Base-by-base conservation (phyloP, 2,113 vertebrate genomes). In the Psammodynastes pulverulentus region DNA sequence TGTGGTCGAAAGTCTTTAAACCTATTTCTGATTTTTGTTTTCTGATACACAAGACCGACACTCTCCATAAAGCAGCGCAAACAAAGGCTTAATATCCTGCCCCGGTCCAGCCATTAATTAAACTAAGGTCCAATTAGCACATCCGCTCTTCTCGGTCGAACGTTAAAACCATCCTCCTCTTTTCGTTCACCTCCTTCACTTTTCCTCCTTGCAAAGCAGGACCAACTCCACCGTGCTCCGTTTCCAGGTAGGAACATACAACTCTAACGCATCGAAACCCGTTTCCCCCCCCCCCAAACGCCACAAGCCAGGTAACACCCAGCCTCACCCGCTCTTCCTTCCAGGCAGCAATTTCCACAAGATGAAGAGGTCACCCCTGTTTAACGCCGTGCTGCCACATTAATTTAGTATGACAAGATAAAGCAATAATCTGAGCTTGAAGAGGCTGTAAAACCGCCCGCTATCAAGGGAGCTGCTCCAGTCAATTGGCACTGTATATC, bases 391-490 rank as follows among this genome's bases (percentile, higher is more conserved):
- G 95, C 97, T 96, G 97, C 97, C 97, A 97, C 97, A 98, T 98
- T 99, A 98, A 99, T 99, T 99, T 98, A 98, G 97, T 97, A 98
- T 98, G 99, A 99, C 99, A 99, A 98, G 98, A 99, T 99, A 99
- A 99, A 98, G 98, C 98, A 98, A 98, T 99, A 98, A 99, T 98
- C 98, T 97, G 96, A 84, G 96, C 97, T 97, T 94, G 89, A 96
- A 97, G 97, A 97, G 97, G 96, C 98, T 97, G 97, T 97, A 97
- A 97, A 98, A 97, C 98, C 94, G 95, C 97, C 97, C 95, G 97
- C 97, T 97, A 98, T 97, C 98, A 96, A 85, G 97, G 97, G 97
- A 98, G 97, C 97, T 97, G 97, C 97, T 97, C 96, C 91, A 97
- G 97, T 98, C 97, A 97, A 97, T 98, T 98, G 98, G 97, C 97